Percentiles rank a stretch among this genome's conserved stretches.
These are phyloP conservation scores for Dicranocentrus wangi DNA, from an alignment of 2,888 invertebrate species.

Conservation along the genomic window DNA sequence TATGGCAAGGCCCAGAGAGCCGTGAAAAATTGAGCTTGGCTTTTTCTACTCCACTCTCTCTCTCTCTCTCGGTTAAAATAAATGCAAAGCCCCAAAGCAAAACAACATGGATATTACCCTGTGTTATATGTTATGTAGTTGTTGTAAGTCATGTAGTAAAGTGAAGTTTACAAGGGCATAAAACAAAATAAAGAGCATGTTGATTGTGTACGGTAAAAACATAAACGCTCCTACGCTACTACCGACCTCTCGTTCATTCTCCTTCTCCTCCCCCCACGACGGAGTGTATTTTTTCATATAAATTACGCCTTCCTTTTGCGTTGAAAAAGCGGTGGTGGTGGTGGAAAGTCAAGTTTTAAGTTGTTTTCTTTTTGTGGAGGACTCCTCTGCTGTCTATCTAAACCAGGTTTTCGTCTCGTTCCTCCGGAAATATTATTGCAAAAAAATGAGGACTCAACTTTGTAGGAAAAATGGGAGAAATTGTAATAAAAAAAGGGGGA, in stretches of 20 bases:
- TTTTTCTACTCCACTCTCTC: constrained; percentile 28
- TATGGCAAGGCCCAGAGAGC: constrained; percentile 23
- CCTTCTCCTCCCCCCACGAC: too few relatives aligned
- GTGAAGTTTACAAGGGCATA: constrained; percentile 66
- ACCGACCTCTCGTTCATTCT: constrained; percentile 11
- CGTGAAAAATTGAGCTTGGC: constrained; percentile 49
- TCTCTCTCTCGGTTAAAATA: too few relatives aligned
- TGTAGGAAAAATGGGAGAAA: not conserved
- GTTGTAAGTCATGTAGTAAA: constrained; percentile 66
- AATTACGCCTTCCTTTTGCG: too few relatives aligned
- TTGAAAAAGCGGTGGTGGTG: too few relatives aligned
- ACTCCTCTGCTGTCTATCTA: not conserved
- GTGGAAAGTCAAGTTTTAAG: too few relatives aligned
- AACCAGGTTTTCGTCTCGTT: not conserved
- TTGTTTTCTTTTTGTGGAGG: too few relatives aligned
- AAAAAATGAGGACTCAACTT: not conserved
- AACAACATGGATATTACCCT: constrained; percentile 31
- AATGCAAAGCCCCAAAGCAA: constrained; percentile 60
- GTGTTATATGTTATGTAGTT: constrained; percentile 36
- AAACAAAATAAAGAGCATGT: constrained; percentile 66
- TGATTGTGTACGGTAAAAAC: constrained; percentile 60
- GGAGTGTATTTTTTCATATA: not conserved
- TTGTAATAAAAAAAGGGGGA: constrained; percentile 17
- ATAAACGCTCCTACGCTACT: constrained; percentile 58
- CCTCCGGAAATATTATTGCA: constrained; percentile 9